Evolutionary conservation across 2,888 invertebrate species (phyloP), one percentile per base, ranked within the genome.

Genomic region (Cylloceria caligata): DNA sequence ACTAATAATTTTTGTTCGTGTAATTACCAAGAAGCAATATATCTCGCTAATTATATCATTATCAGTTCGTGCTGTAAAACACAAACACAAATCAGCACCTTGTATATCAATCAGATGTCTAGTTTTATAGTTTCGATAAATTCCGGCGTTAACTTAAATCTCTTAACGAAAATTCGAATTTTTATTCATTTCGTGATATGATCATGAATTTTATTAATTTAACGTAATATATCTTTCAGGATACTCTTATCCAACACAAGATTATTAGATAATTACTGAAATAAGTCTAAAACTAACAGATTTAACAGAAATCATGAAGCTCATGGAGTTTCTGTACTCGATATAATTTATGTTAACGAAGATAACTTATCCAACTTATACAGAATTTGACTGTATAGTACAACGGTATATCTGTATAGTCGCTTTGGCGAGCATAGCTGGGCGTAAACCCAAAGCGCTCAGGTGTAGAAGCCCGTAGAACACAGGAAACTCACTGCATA

Each of bases 401-500:
- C 24, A 42, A 27, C 27, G 5, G n/a, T 19, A 30, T 36, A 13
- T 11, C 19, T 36, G 24, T 36, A 52, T 11, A 49, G 47, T 30
- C n/a, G 36, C 21, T 34, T 2, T 39, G 69, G 69, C 55, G 55
- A 34, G 49, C 11, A 13, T 34, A 19, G 19, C 16, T 24, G 39
- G 30, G 30, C 52, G 39, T 55, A 55, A 57, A 57, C 47, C 57
- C 34, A 39, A 67, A 55, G 30, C 45, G 36, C 62, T 7, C 73
- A 73, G 79, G 74, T 64, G 80, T 34, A 55, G 62, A 64, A 24
- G 52, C 47, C 27, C 72, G 30, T 45, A 9, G 39, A 39, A 42
- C 76, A 67, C 57, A 21, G 57, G 42, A 64, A 72, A 62, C 76
- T 67, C 72, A 52, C 19, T 60, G 76, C 81, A 72, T 68, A 81